Conservation (phyloP, 35 echinoderm and acorn worm species). For the Amphiura filiformis region DNA sequence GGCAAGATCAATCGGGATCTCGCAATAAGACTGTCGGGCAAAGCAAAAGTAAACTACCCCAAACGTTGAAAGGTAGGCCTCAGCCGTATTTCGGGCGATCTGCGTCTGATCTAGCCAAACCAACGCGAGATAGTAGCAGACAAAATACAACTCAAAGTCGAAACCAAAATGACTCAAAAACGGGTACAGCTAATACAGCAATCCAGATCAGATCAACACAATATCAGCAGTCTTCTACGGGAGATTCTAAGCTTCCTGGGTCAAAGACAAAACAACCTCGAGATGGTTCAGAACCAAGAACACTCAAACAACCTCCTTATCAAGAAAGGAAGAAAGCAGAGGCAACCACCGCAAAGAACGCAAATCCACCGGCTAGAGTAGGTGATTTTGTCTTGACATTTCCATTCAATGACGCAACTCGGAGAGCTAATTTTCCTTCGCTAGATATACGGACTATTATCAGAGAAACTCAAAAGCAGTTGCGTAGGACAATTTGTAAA, state of each 20-base stretch:
- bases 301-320: not conserved
- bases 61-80: not conserved
- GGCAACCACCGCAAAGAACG: not conserved
- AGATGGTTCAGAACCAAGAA: slow-evolving; percentile 10
- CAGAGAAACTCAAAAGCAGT: slow-evolving; percentile 72
- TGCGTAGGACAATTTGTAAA: slow-evolving; percentile 60
- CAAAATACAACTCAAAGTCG: not conserved
- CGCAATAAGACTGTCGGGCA: not conserved
- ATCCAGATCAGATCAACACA: not conserved
- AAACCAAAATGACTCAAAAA: not conserved
- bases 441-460: slow-evolving; percentile 77
- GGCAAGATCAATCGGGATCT: not conserved
- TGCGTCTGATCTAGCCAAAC: not conserved
- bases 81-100: not conserved
- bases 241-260: not conserved
- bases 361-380: slow-evolving; percentile 37
- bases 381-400: slow-evolving; percentile 80
- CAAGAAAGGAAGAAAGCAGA: not conserved
- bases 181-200: not conserved
- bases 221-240: not conserved
- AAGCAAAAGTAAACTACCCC: not conserved
- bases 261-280: not conserved
- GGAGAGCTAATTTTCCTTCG: slow-evolving; percentile 51
- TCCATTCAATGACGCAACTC: slow-evolving; percentile 77
- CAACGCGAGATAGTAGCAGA: not conserved